Base-by-base conservation (phyloP, 2,113 vertebrate genomes). In the Chionomys nivalis region DNA sequence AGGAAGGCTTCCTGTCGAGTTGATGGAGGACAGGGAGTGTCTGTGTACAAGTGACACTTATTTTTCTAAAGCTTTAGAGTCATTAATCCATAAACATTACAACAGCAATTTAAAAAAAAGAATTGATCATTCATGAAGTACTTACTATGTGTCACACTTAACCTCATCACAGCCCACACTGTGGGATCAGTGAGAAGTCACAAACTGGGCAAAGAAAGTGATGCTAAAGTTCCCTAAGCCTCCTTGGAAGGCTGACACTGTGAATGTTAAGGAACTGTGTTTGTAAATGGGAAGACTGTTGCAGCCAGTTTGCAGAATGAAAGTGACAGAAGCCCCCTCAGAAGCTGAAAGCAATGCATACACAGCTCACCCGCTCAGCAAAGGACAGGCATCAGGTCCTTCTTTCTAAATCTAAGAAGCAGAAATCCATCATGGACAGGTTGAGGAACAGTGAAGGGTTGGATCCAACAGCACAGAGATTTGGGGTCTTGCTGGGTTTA, bases 401-500 rank as follows among this genome's bases (percentile, higher is more conserved):
- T 88, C 79, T 85, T 76, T 89, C 14, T 81, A 19, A 2, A 10
- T 10, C 39, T 91, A 4, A 79, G 90, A 82, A 87, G 49, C 24
- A 91, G 63, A 61, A 36, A 24, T 87, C 49, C 66, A 79, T 73
- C 83, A 52, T 4, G 1, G 49, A 93, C 89, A 58, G 58, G 23
- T 70, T 63, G 39, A 3, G 33, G 65, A 96, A 81, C 68, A 68
- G 39, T 70, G 61, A 87, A n/a, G 10, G 44, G 14, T 63, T 39
- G 4, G 7, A 21, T n/a, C 21, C 82, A 83, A 49, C 36, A 88
- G 49, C 93, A 52, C 36, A 49, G 72, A 90, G 26, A 58, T 49
- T 66, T 92, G 49, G 36, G 9, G 70, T 79, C 94, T 94, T 87
- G 79, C 28, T 85, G 14, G 47, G 1, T 86, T 96, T 93, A 78